Evolutionary conservation across 2,888 invertebrate species (phyloP).

Genomic region (Tetragonula carbonaria): DNA sequence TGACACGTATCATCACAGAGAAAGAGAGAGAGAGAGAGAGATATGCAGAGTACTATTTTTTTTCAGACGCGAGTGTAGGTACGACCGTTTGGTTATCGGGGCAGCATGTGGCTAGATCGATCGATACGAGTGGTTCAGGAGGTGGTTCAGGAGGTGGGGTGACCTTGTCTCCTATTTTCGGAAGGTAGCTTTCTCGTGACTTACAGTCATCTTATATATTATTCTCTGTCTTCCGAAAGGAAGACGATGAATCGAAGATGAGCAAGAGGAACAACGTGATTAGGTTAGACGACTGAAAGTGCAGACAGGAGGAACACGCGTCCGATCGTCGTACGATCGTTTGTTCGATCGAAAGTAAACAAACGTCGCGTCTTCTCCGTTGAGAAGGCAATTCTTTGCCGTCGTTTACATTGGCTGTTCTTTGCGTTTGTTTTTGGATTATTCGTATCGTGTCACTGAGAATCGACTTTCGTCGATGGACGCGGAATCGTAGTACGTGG

Average conservation of each 20-base stretch:
- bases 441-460: too few relatives aligned
- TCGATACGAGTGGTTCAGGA: slow-evolving; percentile 35
- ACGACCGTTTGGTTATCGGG: slow-evolving; percentile 26
- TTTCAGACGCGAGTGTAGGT: neutral
- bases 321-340: neutral
- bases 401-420: too few relatives aligned
- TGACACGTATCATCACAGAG: too few relatives aligned
- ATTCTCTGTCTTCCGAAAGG: slow-evolving; percentile 18
- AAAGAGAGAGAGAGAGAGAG: too few relatives aligned
- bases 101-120: slow-evolving; percentile 20
- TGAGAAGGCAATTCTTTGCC: too few relatives aligned
- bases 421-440: too few relatives aligned
- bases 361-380: neutral
- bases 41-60: neutral
- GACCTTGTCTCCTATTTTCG: slow-evolving; percentile 75
- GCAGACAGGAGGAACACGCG: neutral
- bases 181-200: slow-evolving; percentile 64
- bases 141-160: slow-evolving; percentile 48
- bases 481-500: too few relatives aligned
- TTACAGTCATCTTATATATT: slow-evolving; percentile 20
- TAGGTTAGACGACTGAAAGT: too few relatives aligned
- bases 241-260: slow-evolving; percentile 13
- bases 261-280: neutral
- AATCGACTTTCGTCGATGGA: too few relatives aligned
- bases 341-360: neutral